phyloP scores from a whole-genome alignment of 2,888 invertebrate species.

The Andrena flavipes region DNA sequence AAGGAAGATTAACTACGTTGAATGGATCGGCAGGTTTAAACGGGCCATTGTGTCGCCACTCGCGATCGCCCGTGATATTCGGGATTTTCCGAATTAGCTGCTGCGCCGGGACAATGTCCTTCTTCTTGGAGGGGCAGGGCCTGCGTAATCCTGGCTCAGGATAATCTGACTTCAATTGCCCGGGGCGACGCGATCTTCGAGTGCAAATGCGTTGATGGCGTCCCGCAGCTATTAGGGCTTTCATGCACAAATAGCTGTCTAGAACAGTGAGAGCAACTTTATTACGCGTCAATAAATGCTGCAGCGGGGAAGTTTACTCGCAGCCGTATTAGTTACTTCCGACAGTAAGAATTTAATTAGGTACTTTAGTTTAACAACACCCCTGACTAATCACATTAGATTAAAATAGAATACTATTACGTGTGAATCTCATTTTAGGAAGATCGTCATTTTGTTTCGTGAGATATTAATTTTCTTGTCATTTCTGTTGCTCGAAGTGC shows the following conservation, averaged over 20 bases:
- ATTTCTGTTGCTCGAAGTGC: too few species aligned
- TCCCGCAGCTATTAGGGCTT: not conserved
- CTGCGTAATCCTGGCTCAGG: conserved; percentile 75
- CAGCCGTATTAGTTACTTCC: too few species aligned
- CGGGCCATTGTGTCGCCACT: conserved; percentile 32
- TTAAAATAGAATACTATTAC: too few species aligned
- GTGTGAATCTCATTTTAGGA: too few species aligned
- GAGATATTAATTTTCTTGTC: too few species aligned
- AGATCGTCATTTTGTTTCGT: too few species aligned
- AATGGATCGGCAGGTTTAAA: conserved; percentile 29
- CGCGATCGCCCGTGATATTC: conserved; percentile 20
- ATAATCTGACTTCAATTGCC: conserved; percentile 81
- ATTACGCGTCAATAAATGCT: too few species aligned
- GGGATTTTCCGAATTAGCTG: conserved; percentile 74
- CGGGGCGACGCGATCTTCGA: conserved; percentile 73
- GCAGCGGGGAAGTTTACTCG: too few species aligned
- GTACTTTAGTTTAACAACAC: too few species aligned
- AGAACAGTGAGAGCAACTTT: not conserved
- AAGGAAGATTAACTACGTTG: conserved; percentile 20
- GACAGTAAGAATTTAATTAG: too few species aligned
- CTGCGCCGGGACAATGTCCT: conserved; percentile 70
- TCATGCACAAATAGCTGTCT: not conserved
- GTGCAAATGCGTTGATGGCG: conserved; percentile 76
- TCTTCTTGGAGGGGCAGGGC: conserved; percentile 49
- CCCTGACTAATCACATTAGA: too few species aligned